A percentile compares a stretch with the other conserved stretches of the same genome.
Evolutionary conservation across 2,888 invertebrate genomes (phyloP).

Genomic region (Drosophila robusta): DNA sequence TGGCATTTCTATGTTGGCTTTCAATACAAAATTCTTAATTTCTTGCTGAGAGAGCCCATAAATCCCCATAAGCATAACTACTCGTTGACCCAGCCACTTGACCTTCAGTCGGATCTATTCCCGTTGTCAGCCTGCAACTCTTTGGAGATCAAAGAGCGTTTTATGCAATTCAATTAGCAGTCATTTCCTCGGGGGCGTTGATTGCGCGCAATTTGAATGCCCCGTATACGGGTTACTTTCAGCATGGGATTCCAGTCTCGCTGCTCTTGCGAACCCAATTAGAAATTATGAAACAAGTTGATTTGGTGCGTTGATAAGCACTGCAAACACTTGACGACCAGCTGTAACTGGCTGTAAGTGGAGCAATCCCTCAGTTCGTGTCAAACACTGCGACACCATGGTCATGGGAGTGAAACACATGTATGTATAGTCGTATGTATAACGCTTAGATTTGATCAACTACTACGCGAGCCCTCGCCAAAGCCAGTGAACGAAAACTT

Average conservation of each 20-base stretch:
- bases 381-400: no score
- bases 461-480: no score
- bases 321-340: conserved; percentile 23
- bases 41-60: not conserved
- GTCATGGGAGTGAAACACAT: no score
- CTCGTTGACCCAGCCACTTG: conserved; percentile 40
- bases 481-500: no score
- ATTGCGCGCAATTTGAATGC: conserved; percentile 31
- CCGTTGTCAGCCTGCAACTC: conserved; percentile 12
- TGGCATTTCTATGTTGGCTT: no score
- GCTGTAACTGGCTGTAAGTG: conserved; percentile 32
- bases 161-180: conserved; percentile 74
- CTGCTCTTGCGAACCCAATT: conserved; percentile 40
- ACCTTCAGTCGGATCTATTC: conserved; percentile 52
- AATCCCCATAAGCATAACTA: not conserved
- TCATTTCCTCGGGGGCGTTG: conserved; percentile 14
- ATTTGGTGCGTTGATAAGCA: conserved; percentile 63
- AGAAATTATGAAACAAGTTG: conserved; percentile 60
- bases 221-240: conserved; percentile 19
- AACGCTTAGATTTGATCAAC: no score
- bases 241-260: conserved; percentile 10
- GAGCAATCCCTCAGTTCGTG: conserved; percentile 16
- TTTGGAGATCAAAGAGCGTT: conserved; percentile 73
- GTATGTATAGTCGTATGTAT: no score
- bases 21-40: no score